Conservation (phyloP, 2,113 vertebrate species). For the Caranx melampygus region DNA sequence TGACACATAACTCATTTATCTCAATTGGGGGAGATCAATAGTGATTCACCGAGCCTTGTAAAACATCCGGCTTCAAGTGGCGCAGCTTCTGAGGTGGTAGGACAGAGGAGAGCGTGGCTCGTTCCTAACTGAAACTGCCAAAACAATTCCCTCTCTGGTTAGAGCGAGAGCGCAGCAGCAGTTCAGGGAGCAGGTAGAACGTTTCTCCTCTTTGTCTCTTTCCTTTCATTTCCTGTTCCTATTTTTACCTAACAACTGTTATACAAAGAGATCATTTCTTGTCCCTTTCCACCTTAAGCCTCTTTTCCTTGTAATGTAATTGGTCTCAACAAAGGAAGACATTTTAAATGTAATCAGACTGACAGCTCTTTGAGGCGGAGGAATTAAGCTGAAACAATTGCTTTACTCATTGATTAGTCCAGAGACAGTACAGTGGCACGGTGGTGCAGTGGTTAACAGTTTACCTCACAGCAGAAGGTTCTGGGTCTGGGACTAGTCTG, state of each 20-base stretch:
- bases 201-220: background rate
- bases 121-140: background rate
- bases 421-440: no score
- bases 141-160: background rate
- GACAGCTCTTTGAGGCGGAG: background rate
- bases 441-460: no score
- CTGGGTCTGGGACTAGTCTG: no score
- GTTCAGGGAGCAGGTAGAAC: background rate
- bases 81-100: constrained; percentile 5
- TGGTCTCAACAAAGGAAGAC: background rate
- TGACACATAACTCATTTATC: constrained; percentile 56
- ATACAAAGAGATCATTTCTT: background rate
- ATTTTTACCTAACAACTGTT: background rate
- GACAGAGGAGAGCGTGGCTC: background rate
- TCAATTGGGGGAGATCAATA: constrained; percentile 60
- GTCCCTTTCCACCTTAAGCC: constrained; percentile 3
- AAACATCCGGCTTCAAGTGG: constrained; percentile 42
- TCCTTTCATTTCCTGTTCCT: background rate
- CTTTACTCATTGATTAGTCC: background rate
- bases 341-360: background rate
- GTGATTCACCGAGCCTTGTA: constrained; percentile 46
- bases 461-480: no score
- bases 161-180: background rate
- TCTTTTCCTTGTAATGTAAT: background rate
- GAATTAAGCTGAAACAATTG: background rate